Conservation (phyloP, 2,888 invertebrate species). For the Drosophila longiperda region DNA sequence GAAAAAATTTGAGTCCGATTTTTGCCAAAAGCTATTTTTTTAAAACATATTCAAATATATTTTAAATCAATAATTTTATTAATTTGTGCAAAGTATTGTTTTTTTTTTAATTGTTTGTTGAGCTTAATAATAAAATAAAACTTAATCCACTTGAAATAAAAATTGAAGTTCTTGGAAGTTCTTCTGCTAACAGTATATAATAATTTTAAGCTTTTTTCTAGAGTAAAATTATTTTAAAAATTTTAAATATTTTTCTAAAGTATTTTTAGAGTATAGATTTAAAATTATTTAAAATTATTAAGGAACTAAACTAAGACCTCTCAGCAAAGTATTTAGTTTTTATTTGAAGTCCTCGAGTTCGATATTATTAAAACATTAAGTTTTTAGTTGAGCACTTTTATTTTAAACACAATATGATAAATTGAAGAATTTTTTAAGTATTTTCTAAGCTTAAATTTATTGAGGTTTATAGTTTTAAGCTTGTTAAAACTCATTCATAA, state of each 20-base stretch:
- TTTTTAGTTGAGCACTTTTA: not conserved
- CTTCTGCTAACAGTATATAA: not conserved
- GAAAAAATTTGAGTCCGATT: not conserved
- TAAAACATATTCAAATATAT: not conserved
- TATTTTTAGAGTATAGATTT: too few species aligned
- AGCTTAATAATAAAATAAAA: not conserved
- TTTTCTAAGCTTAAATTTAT: not conserved
- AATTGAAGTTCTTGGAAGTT: too few species aligned
- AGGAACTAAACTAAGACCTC: not conserved
- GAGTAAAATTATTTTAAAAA: too few species aligned
- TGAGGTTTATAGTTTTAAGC: not conserved
- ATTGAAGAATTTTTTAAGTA: not conserved
- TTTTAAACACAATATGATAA: too few species aligned
- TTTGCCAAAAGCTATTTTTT: too few species aligned
- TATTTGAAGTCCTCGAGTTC: not conserved
- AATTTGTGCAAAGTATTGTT: not conserved
- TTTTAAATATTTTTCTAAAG: too few species aligned
- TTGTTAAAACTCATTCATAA: not conserved
- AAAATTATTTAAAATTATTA: too few species aligned
- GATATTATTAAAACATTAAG: not conserved
- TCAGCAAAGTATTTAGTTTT: not conserved
- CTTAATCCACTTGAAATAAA: not conserved
- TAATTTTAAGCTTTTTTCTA: not conserved
- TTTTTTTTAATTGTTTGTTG: rapidly evolving
- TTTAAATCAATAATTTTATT: not conserved